Base-by-base conservation (phyloP, 2,888 invertebrate genomes). In the Sympetrum striolatum region DNA sequence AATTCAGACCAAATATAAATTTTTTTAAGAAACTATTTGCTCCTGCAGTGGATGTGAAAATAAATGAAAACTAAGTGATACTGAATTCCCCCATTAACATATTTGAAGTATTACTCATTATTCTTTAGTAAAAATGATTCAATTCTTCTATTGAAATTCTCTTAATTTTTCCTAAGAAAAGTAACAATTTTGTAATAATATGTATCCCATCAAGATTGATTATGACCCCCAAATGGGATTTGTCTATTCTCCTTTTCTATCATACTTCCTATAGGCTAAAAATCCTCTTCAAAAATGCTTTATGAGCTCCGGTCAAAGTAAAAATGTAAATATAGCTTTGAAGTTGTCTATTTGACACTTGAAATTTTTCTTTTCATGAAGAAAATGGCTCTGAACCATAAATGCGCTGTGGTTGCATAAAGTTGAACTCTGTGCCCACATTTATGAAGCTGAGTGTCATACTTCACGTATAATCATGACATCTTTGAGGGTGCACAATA, bases 171-270 rank as follows among this genome's bases (percentile, higher is more conserved):
- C 86, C 86, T 86, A 86, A 60, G 60, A 86, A 37, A 64, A 86
- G 64, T 60, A 64, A 86, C 86, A 86, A 60, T 86, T 86, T 86
- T 86, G 86, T 86, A 86, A 86, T 86, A 86, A 86, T 86, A 86
- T 86, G 86, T 86, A 86, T 86, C 86, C 86, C 86, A 86, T 86
- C 60, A 60, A 35, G 86, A 86, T 86, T 86, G 86, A 86, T 86
- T 86, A 86, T 60, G 86, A 86, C 35, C 86, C 86, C 86, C 86
- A 60, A 53, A 86, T 86, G 86, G 86, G 86, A 86, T 86, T 86
- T 86, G 86, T 86, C 86, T 86, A 86, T 86, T 86, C 86, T 86
- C 86, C 86, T 86, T 86, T 86, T 86, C 86, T 60, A 86, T 86
- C 86, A 60, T 86, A 86, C 86, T 86, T 86, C 86, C 60, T 86